Evolutionary conservation across 2,113 vertebrate genomes (phyloP), one percentile per base, ranked within the genome.

Genomic region (Spheniscus mendiculus): DNA sequence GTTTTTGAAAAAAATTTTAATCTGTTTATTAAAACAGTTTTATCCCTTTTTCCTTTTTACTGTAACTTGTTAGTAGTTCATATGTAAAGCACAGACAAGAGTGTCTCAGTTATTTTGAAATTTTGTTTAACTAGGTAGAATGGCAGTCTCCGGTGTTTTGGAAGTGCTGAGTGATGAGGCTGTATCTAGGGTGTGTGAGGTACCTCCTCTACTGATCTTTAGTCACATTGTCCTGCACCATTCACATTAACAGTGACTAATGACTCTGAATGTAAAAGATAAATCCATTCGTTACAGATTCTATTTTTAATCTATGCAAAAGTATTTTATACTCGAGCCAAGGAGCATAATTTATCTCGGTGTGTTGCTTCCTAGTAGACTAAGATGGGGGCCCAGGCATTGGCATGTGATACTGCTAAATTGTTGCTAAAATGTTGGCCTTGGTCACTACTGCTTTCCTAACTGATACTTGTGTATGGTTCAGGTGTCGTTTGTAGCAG

Each of bases 231-330:
- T 89, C 81, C 77, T 52, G 83, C n/a, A 23, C 73, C 36, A 0
- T 58, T 95, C 61, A 0, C 53, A 32, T 62, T 58, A 85, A 70
- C 65, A 49, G 53, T 79, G 93, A 90, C 90, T 63, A 80, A 94
- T 86, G 74, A 30, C 87, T 65, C 90, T 90, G 90, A 42, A 96
- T 87, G 82, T 29, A 87, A 77, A 69, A 40, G 79, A 50, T 16
- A 66, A 86, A 86, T 80, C 87, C 62, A 16, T 80, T 83, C 25
- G 49, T 69, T 93, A 42, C 58, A 12, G 40, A 30, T 93, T 32
- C 88, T 96, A 58, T 94, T 96, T 94, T 95, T 94, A 94, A 74
- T 73, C 72, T n/a, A 4, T 78, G 83, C 72, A 50, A 12, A 18
- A 81, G 15, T 40, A 26, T 89, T 94, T 96, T 40, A 34, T 22